Evolutionary conservation across 2,797 vertebrate species (phyloP), one percentile per base, ranked within the genome.

Genomic region (Acestrorhynchus altus): DNA sequence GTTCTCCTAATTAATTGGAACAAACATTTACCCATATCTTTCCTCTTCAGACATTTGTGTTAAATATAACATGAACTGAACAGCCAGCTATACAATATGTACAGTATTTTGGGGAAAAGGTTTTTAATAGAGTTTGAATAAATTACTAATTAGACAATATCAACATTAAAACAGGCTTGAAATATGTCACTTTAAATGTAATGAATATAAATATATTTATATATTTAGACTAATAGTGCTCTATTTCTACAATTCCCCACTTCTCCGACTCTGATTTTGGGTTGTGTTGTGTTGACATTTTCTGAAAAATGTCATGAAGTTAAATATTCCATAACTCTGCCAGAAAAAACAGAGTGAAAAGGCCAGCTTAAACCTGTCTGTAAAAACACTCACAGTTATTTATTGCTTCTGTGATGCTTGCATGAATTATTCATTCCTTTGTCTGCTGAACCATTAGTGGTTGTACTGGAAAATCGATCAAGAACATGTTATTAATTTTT

Each of bases 291-390:
- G 51, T 44, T 52, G 22, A 79, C 52, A 74, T 68, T 49, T 52
- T 31, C 51, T 59, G 63, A 47, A 66, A 54, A 79, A 73, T 51
- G 28, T 79, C 57, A 63, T 42, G 66, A 35, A 64, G 49, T 49
- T 68, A 24, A 63, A 69, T 56, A 79, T 70, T 75, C 65, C 78
- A 74, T 44, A 74, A 24, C 24, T 24, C 56, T 42, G 77, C 77
- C 71, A 79, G 54, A 61, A 74, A 63, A 39, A 69, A 63, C 56
- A 69, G 77, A 66, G 52, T 20, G 59, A 15, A 66, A 54, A 74
- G 20, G 78, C 65, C 47, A 80, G 56, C 40, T 63, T 61, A 71
- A 68, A 71, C 47, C 72, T 69, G 49, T 64, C 76, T 72, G 78
- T 40, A 69, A 79, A 79, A 69, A 63, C 71, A 69, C 6, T 68